Conservation (phyloP, 2,113 vertebrate genomes). For the Lanius collurio region DNA sequence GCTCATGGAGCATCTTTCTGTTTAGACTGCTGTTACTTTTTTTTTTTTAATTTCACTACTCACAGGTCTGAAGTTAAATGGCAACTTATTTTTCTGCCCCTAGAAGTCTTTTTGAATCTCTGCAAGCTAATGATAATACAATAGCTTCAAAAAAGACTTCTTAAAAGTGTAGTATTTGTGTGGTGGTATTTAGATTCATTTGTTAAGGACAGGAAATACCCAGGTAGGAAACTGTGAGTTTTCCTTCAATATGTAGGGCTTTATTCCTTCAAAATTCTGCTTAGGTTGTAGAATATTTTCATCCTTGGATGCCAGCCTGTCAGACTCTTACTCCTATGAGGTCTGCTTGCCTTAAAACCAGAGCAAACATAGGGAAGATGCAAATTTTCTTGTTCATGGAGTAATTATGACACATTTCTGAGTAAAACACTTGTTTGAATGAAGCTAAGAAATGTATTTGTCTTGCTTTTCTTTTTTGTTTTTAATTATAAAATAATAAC, state of each 20-base stretch:
- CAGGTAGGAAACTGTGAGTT: background rate
- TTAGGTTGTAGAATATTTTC: background rate
- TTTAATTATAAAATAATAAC: background rate
- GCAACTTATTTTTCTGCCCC: background rate
- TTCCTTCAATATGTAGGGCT: background rate
- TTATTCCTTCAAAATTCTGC: background rate
- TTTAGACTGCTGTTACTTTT: background rate
- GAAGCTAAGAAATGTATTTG: background rate
- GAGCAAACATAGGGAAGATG: background rate
- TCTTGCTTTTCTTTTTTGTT: background rate
- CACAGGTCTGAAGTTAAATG: background rate
- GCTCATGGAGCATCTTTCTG: background rate
- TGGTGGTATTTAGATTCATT: background rate
- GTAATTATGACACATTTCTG: background rate
- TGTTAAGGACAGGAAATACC: background rate
- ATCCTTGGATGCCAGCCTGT: background rate
- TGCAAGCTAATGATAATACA: background rate
- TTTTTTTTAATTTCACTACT: background rate
- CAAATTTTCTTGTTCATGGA: background rate
- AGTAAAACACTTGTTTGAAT: background rate
- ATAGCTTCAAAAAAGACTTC: background rate
- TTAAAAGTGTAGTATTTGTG: background rate
- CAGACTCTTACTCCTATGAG: background rate
- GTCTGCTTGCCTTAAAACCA: background rate
- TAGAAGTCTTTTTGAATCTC: background rate